Base-by-base conservation (phyloP, 2,113 vertebrate species). In the Varanus salvator region DNA sequence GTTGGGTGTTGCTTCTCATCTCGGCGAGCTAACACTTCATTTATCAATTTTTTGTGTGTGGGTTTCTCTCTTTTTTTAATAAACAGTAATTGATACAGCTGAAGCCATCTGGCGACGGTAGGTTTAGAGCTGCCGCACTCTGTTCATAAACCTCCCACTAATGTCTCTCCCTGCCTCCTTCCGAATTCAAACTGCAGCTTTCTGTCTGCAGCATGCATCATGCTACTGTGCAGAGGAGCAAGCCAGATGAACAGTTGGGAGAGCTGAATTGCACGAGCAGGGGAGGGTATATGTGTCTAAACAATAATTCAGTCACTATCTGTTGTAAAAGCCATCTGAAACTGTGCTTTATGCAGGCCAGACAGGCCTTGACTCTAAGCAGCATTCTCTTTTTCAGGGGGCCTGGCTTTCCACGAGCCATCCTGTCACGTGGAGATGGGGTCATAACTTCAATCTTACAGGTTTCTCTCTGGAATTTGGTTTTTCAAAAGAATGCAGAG, bases 211-310 rank as follows among this genome's bases (percentile, higher is more conserved):
- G 92, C 95, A 44, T 90, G 95, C 94, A 94, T 66, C 90, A 92
- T 93, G 82, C 82, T 95, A 82, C 94, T 93, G 95, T 94, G 81
- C 95, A 86, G 96, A 89, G 89, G 94, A 48, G 95, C 86, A 34
- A 96, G 96, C 95, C 96, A 96, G 96, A 71, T n/a, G 93, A 96
- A 95, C 97, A 97, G 95, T 95, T 97, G 96, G 88, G 96, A 96
- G 95, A 86, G 89, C 86, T 86, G 92, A 95, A 95, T 96, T 95
- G 96, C 95, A 92, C 93, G 25, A 93, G 97, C 95, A 94, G 92
- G 54, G 80, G 71, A 92, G 81, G 91, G 95, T 89, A 92, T 94
- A 93, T 96, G 96, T 96, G 95, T 96, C 96, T 94, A 95, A 94
- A 94, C 95, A 95, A 0, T 88, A 78, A 95, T 95, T 92, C 91